These are phyloP conservation scores for Stichodactyla mertensii DNA, from an alignment of 64 coral and sea anemone genomes.

Conservation along the genomic window DNA sequence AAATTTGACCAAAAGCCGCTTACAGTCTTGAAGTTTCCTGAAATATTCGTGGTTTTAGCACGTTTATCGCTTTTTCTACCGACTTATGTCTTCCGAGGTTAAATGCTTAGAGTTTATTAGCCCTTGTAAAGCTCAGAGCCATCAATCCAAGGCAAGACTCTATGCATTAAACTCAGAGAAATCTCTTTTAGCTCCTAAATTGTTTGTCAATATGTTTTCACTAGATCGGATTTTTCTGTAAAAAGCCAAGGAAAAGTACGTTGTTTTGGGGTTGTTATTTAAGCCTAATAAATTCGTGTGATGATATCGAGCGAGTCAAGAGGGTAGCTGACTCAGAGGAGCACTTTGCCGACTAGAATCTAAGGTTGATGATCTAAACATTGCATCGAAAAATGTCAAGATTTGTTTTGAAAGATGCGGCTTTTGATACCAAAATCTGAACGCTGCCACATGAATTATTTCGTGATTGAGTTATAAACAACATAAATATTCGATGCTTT, in stretches of 20 bases:
- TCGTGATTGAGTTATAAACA: background rate
- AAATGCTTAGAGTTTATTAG: slow-evolving; percentile 15
- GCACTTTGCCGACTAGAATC: background rate
- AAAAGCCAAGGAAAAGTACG: background rate
- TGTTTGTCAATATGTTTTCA: background rate
- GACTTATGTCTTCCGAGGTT: slow-evolving; percentile 7
- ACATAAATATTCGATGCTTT: background rate
- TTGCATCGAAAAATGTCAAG: background rate
- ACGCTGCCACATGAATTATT: background rate
- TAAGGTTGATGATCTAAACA: slow-evolving; percentile 4
- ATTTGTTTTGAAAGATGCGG: background rate
- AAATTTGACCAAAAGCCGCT: slow-evolving; percentile 19
- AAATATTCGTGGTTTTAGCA: slow-evolving; percentile 10
- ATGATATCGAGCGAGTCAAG: slow-evolving; percentile 5
- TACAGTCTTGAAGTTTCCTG: slow-evolving; percentile 10
- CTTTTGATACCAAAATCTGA: background rate
- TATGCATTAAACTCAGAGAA: background rate
- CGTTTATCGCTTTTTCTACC: slow-evolving; percentile 14
- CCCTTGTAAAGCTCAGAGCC: background rate
- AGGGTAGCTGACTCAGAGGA: slow-evolving; percentile 3
- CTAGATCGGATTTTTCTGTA: background rate
- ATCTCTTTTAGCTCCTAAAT: background rate
- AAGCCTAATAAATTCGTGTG: background rate
- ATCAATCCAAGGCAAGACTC: background rate
- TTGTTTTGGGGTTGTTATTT: background rate